phyloP scores from a whole-genome alignment of 30 jellyfish, hydroid and myxozoan species.

The Calvadosia cruxmelitensis region DNA sequence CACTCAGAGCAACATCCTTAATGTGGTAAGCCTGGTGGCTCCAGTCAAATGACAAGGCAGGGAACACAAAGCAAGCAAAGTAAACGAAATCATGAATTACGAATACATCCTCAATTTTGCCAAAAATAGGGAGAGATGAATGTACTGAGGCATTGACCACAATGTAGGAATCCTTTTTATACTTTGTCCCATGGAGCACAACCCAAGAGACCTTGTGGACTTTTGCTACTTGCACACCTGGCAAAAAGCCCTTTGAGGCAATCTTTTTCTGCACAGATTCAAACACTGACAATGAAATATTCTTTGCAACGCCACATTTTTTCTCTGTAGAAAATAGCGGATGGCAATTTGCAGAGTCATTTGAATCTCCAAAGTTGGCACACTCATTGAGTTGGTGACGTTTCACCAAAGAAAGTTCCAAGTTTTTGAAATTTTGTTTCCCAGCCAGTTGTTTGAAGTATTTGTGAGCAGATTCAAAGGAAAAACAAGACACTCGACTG shows the following conservation, averaged over 20 bases:
- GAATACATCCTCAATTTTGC: background rate
- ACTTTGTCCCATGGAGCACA: background rate
- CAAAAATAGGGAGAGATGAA: background rate
- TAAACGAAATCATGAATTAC: background rate
- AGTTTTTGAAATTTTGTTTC: background rate
- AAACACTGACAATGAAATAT: background rate
- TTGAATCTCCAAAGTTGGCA: background rate
- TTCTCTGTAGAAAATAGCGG: background rate
- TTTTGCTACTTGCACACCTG: background rate
- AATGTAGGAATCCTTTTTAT: background rate
- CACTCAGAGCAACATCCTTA: no score
- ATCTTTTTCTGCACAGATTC: background rate
- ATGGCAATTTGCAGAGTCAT: background rate
- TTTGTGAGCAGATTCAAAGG: background rate
- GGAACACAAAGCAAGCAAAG: background rate
- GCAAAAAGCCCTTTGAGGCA: background rate
- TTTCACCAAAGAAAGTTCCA: background rate
- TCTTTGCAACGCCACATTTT: background rate
- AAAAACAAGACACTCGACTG: background rate
- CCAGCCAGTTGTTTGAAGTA: background rate
- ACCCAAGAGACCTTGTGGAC: background rate
- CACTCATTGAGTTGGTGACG: background rate
- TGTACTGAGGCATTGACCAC: background rate
- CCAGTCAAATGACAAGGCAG: background rate
- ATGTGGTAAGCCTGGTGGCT: background rate